These are phyloP conservation scores for Anthopleura xanthogrammica DNA, from an alignment of 92 coral and sea anemone genomes.

Conservation along the genomic window DNA sequence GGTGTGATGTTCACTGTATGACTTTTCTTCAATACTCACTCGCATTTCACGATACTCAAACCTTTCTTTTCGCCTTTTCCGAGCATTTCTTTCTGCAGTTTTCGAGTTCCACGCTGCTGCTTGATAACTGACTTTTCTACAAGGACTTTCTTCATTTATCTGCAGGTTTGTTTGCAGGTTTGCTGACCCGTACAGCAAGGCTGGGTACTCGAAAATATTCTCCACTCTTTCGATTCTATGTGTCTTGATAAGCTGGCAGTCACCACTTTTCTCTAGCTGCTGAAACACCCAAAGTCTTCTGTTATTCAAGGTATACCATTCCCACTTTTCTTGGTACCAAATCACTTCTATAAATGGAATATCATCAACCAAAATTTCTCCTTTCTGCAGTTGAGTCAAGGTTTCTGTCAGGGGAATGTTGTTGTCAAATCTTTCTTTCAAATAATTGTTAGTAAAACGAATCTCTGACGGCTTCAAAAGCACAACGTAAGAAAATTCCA, in stretches of 20 bases:
- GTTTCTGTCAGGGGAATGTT: slow-evolving; percentile 84
- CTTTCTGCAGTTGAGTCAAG: slow-evolving; percentile 69
- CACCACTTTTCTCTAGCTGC: slow-evolving; percentile 83
- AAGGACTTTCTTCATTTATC: background rate
- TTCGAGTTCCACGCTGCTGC: slow-evolving; percentile 4
- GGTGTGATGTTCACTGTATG: background rate
- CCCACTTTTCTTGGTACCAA: slow-evolving; percentile 85
- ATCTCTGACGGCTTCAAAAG: slow-evolving; percentile 93
- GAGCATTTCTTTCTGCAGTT: background rate
- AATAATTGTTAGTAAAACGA: slow-evolving; percentile 73
- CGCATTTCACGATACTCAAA: slow-evolving; percentile 18
- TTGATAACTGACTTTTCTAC: background rate
- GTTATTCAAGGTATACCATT: slow-evolving; percentile 89
- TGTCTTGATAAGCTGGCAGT: slow-evolving; percentile 70
- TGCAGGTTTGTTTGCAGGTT: background rate
- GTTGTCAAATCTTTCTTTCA: slow-evolving; percentile 80
- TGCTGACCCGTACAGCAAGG: slow-evolving; percentile 81
- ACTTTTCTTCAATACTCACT: slow-evolving; percentile 16
- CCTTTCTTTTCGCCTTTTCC: background rate
- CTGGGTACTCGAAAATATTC: slow-evolving; percentile 69
- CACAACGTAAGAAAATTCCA: slow-evolving; percentile 78
- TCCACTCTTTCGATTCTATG: slow-evolving; percentile 71
- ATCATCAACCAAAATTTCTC: slow-evolving; percentile 79
- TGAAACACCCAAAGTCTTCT: slow-evolving; percentile 94
- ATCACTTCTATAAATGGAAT: slow-evolving; percentile 86